phyloP scores from a whole-genome alignment of 2,113 vertebrate genomes.

The Bubalus kerabau region DNA sequence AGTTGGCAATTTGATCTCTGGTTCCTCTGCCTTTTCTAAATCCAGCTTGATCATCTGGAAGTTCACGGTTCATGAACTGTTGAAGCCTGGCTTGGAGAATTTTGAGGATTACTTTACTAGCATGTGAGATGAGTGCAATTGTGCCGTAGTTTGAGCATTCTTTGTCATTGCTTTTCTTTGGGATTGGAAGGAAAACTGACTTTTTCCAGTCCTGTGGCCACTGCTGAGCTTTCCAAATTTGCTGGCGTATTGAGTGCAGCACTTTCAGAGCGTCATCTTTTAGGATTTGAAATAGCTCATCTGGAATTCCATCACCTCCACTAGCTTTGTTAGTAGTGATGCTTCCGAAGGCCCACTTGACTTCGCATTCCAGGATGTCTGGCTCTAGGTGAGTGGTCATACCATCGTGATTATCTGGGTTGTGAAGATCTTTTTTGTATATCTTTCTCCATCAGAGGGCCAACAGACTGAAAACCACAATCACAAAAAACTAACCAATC shows the following conservation, averaged over 20 bases:
- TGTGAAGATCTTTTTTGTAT: neutral
- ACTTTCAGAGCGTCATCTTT: neutral
- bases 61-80: accelerated
- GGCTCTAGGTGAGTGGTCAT: neutral
- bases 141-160: neutral
- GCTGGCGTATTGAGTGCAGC: neutral
- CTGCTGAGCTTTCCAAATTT: neutral
- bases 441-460: neutral
- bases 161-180: neutral
- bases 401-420: neutral
- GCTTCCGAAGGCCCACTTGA: neutral
- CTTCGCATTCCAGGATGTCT: neutral
- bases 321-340: neutral
- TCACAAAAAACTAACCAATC: neutral
- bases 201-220: neutral
- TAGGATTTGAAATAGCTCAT: neutral
- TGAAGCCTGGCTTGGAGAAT: neutral
- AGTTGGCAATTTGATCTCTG: neutral
- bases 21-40: neutral
- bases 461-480: neutral
- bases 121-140: neutral
- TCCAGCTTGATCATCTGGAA: neutral
- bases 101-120: neutral
- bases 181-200: neutral
- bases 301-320: neutral